Conservation (phyloP, 2,888 invertebrate genomes). For the Neoascia interrupta region DNA sequence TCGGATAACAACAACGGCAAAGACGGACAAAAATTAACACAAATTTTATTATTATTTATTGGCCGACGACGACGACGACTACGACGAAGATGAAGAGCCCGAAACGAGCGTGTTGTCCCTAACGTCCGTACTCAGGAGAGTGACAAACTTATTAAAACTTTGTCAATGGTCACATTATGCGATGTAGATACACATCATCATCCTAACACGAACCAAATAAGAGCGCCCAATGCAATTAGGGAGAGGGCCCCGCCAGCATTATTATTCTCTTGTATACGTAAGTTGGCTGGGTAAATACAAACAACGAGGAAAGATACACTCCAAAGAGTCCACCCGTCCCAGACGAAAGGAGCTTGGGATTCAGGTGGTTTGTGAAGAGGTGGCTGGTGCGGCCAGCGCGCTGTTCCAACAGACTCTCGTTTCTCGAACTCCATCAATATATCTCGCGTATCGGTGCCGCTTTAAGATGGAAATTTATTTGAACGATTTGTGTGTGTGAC, state of each 20-base stretch:
- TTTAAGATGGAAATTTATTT: conserved; percentile 68
- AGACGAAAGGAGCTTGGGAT: too few relatives aligned
- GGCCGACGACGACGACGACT: conserved; percentile 56
- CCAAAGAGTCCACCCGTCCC: conserved; percentile 15
- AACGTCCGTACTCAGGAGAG: too few relatives aligned
- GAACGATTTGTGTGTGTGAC: conserved; percentile 65
- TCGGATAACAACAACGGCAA: conserved; percentile 51
- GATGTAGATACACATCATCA: conserved; percentile 62
- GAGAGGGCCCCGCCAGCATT: conserved; percentile 1
- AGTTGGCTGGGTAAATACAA: conserved; percentile 52
- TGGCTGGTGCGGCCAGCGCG: conserved; percentile 19
- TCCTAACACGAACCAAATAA: conserved; percentile 43
- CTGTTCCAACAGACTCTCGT: too few relatives aligned
- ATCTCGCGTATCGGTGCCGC: conserved; percentile 43
- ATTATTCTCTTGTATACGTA: conserved; percentile 20
- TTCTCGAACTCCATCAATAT: conserved; percentile 37
- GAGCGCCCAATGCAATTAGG: conserved; percentile 48
- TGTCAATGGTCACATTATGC: conserved; percentile 67
- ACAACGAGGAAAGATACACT: conserved; percentile 37
- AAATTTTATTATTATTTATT: conserved; percentile 79
- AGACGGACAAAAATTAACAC: conserved; percentile 75
- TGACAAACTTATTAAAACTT: conserved; percentile 69
- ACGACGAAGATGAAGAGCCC: neutral
- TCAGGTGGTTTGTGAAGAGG: too few relatives aligned
- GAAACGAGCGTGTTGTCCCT: too few relatives aligned